Base-by-base conservation (phyloP, 2,888 invertebrate genomes). In the Cephus rjabovi region DNA sequence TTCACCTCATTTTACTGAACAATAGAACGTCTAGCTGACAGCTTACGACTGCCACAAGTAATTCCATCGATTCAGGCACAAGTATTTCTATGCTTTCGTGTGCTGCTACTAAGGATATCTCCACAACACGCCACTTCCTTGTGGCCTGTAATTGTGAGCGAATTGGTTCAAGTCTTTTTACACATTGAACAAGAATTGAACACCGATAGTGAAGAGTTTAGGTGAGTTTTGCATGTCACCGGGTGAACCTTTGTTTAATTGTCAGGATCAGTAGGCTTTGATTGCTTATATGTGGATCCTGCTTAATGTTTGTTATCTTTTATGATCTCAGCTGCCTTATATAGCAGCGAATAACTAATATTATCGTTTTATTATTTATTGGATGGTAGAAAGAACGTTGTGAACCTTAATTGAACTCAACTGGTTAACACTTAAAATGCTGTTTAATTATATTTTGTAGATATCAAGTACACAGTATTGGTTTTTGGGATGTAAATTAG, bases 61-160 rank as follows among this genome's bases (percentile, higher is more conserved):
- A 94, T 95, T 74, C 96, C 96, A 2, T 94, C 94, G 23, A 95
- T 98, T 73, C 96, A 97, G 91, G 95, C 96, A 1, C 96, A 97
- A 88, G 97, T 98, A 69, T 97, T 98, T 90, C 92, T 97, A 71
- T 97, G 97, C 91, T 97, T 97, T 90, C 95, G 98, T 56, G 97
- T 98, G 4, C 93, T 98, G 75, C 92, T 98, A 71, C 92, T 98
- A 80, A 93, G 97, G 83, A 96, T 98, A 94, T 96, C 97, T 1
- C 95, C 96, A 0, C 94, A 96, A 83, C 96, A 97, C 87, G 95
- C 98, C 12, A 96, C 96, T 23, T 97, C 97, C 0, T 93, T 98
- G 77, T 98, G 98, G 98, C 98, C 98, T 11, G 96, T 96, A 75
- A 96, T 98, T 86, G 96, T 98, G 83, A 96, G 97, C 75, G 98